Conservation (phyloP, 2,888 invertebrate genomes). For the Chromoteleia sp. region DNA sequence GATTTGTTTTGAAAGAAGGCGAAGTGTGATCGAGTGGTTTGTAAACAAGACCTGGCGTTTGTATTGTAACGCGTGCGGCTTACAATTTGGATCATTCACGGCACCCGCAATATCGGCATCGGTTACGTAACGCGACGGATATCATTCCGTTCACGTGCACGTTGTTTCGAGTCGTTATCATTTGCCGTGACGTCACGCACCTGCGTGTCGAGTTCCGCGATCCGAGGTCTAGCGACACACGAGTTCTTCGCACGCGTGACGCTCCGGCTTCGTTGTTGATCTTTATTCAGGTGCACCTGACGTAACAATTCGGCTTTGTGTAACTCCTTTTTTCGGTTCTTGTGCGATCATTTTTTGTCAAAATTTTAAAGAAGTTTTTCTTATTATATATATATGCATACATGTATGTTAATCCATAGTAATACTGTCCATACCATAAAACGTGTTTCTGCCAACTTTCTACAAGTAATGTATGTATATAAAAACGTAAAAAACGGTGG, state of each 20-base stretch:
- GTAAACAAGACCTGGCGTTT: neutral
- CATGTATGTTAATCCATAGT: too few relatives aligned
- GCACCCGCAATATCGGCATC: slow-evolving; percentile 8
- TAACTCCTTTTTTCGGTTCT: neutral
- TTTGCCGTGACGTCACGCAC: slow-evolving; percentile 60
- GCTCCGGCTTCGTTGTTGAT: slow-evolving; percentile 30
- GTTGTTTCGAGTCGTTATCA: slow-evolving; percentile 53
- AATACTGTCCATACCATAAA: too few relatives aligned
- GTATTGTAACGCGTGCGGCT: neutral
- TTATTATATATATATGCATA: too few relatives aligned
- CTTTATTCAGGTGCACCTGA: slow-evolving; percentile 42
- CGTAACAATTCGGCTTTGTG: neutral
- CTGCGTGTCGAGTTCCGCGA: slow-evolving; percentile 68
- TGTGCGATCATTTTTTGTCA: neutral
- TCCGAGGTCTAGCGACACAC: slow-evolving; percentile 8
- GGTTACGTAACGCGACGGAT: slow-evolving; percentile 59
- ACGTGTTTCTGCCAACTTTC: too few relatives aligned
- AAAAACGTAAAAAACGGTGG: too few relatives aligned
- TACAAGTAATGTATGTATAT: too few relatives aligned
- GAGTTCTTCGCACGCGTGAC: slow-evolving; percentile 15
- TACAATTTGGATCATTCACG: slow-evolving; percentile 15
- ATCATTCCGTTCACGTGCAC: slow-evolving; percentile 52
- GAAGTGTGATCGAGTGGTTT: too few relatives aligned
- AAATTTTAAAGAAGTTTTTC: too few relatives aligned
- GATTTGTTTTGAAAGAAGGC: too few relatives aligned